Conservation (phyloP, 2,113 vertebrate genomes). For the Cryptomyrus ogoouensis region DNA sequence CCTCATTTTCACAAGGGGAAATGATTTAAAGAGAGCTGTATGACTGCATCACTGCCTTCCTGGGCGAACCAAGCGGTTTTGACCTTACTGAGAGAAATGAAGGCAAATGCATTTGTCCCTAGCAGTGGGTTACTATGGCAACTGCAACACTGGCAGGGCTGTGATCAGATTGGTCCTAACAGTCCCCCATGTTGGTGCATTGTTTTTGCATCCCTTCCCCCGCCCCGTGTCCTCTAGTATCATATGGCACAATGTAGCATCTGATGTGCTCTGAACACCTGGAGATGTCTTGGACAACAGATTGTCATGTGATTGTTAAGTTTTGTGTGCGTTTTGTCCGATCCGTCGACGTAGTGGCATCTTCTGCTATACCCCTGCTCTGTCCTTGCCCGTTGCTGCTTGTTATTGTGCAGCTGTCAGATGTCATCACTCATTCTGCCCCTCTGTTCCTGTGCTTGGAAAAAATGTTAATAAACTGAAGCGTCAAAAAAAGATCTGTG, state of each 20-base stretch:
- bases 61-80: not conserved
- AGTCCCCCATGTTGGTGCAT: not conserved
- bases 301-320: not conserved
- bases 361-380: not conserved
- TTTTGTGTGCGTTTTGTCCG: not conserved
- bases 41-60: not conserved
- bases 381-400: not conserved
- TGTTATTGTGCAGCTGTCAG: not conserved
- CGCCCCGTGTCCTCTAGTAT: not conserved
- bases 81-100: not conserved
- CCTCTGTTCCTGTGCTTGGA: not conserved
- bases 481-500: not conserved
- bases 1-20: conserved; percentile 4
- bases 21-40: not conserved
- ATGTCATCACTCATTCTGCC: not conserved
- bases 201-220: not conserved
- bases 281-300: not conserved
- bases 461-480: conserved; percentile 6
- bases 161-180: conserved; percentile 2
- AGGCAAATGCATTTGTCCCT: not conserved
- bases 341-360: not conserved
- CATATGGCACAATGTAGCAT: not conserved
- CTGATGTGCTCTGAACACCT: not conserved
- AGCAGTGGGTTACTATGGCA: not conserved
- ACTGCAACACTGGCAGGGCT: not conserved